phyloP scores from a whole-genome alignment of 2,113 vertebrate species.

The Pelusios castaneus region DNA sequence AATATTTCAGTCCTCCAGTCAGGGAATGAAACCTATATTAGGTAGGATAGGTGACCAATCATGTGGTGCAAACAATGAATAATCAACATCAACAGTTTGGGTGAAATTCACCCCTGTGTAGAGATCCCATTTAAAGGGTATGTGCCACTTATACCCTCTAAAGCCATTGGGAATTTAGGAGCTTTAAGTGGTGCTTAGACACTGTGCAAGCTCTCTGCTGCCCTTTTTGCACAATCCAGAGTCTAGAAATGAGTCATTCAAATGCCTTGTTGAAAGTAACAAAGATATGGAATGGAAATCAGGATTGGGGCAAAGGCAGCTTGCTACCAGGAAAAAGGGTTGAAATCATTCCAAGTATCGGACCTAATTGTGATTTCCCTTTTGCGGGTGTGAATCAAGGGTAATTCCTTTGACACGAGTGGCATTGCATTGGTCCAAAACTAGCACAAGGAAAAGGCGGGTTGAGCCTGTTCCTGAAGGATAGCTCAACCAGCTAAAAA shows the following conservation, averaged over 20 bases:
- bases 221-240: neutral
- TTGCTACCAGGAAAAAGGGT: neutral
- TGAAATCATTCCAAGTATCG: neutral
- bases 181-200: neutral
- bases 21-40: neutral
- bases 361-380: neutral
- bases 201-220: neutral
- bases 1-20: neutral
- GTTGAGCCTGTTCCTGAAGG: neutral
- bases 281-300: neutral
- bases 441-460: too few species aligned
- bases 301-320: neutral
- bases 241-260: neutral
- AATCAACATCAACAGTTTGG: neutral
- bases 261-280: neutral
- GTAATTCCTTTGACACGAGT: neutral
- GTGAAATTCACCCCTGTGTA: neutral
- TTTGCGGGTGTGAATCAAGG: neutral
- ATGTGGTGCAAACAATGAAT: neutral
- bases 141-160: neutral
- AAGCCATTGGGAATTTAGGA: neutral
- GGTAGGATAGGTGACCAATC: neutral
- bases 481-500: neutral
- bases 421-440: neutral
- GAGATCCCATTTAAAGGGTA: neutral